Conservation (phyloP, 92 coral and sea anemone genomes). For the Virgularia gustaviana region DNA sequence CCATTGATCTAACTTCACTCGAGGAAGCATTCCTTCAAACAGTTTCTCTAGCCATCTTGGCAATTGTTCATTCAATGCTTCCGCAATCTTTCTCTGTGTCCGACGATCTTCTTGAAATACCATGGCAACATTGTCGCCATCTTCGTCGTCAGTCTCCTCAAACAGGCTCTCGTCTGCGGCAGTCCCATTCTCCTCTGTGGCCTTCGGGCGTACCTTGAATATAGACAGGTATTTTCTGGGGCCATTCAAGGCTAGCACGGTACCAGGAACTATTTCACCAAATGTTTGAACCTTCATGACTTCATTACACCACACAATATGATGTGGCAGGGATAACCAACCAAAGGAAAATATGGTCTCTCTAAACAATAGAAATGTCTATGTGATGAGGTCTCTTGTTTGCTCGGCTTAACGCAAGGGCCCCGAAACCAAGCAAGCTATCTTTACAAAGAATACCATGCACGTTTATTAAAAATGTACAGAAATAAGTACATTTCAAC, state of each 20-base stretch:
- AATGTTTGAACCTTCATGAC: constrained; percentile 84
- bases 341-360: constrained; percentile 63
- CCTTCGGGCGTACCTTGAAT: constrained; percentile 66
- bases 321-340: constrained; percentile 85
- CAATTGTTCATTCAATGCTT: constrained; percentile 59
- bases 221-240: constrained; percentile 65
- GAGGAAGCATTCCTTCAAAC: constrained; percentile 72
- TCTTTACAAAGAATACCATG: too few relatives aligned
- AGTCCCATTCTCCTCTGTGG: constrained; percentile 34
- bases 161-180: constrained; percentile 74
- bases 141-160: constrained; percentile 68
- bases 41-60: constrained; percentile 80
- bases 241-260: constrained; percentile 80
- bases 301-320: constrained; percentile 89
- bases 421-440: too few relatives aligned
- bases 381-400: neutral
- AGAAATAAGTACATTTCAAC: too few relatives aligned
- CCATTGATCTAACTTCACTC: constrained; percentile 70
- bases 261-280: constrained; percentile 86
- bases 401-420: too few relatives aligned
- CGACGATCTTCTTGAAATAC: constrained; percentile 57
- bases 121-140: constrained; percentile 40
- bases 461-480: too few relatives aligned
- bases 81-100: constrained; percentile 66
- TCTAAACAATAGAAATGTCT: constrained; percentile 12